Evolutionary conservation across 1,140 invertebrate genomes (phyloP).

Genomic region (Chymomyza costata): DNA sequence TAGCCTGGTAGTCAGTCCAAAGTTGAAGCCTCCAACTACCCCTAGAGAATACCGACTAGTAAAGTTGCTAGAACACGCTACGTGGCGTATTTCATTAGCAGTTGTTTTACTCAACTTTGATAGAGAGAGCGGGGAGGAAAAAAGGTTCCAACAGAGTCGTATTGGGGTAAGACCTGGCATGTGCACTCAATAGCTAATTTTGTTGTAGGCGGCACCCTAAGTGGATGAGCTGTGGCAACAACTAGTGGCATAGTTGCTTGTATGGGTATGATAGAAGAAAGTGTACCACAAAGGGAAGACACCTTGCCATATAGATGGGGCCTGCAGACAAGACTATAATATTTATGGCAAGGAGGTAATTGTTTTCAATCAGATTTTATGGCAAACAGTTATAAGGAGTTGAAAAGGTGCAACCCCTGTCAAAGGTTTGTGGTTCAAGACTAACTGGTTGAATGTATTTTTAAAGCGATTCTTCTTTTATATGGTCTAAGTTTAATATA

Average conservation of each 20-base stretch:
- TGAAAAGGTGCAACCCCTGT: no score
- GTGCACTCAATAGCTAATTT: conserved; percentile 33
- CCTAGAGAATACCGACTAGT: not conserved
- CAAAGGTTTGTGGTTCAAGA: no score
- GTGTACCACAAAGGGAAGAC: no score
- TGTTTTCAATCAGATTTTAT: no score
- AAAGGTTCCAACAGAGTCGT: not conserved
- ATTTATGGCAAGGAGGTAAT: no score
- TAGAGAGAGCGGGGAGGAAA: conserved; percentile 15
- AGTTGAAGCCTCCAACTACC: conserved; percentile 15
- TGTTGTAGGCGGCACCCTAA: conserved; percentile 30
- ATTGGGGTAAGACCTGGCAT: conserved; percentile 3
- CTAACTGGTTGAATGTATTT: no score
- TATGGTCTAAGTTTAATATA: no score
- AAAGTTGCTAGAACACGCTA: conserved; percentile 55
- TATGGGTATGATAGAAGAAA: not conserved
- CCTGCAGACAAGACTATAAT: no score
- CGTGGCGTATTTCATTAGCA: conserved; percentile 70
- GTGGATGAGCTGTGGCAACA: conserved; percentile 25
- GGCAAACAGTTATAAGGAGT: no score
- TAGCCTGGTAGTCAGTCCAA: conserved; percentile 35
- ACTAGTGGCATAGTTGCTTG: no score
- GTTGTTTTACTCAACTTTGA: conserved; percentile 43
- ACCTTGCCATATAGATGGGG: no score
- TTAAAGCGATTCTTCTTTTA: no score